These are phyloP conservation scores for Isurus oxyrinchus DNA, from an alignment of 2,113 vertebrate genomes.

Conservation along the genomic window DNA sequence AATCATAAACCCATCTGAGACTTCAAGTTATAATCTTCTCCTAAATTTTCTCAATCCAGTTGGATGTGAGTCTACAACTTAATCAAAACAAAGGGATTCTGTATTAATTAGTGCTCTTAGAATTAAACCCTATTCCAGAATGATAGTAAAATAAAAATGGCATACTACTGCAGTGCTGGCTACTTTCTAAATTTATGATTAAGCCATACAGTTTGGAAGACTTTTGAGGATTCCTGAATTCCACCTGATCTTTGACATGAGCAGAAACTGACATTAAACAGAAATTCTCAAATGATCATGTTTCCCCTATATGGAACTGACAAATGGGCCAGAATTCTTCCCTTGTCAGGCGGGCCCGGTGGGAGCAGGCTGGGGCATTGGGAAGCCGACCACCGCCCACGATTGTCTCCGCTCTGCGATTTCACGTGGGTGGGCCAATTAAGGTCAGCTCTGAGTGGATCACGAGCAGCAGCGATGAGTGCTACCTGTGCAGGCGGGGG, in stretches of 20 bases:
- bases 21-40: not conserved
- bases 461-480: too few species aligned
- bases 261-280: not conserved
- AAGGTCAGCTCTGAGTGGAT: too few species aligned
- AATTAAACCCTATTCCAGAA: not conserved
- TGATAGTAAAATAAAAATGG: not conserved
- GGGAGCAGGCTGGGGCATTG: too few species aligned
- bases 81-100: not conserved
- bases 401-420: too few species aligned
- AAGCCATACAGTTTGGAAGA: not conserved
- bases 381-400: too few species aligned
- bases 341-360: too few species aligned
- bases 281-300: not conserved
- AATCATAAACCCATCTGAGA: not conserved
- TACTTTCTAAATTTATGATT: not conserved
- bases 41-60: not conserved
- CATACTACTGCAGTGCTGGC: not conserved
- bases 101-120: not conserved
- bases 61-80: not conserved
- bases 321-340: too few species aligned
- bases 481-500: too few species aligned
- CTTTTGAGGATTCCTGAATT: not conserved
- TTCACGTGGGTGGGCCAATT: too few species aligned
- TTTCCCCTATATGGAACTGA: not conserved
- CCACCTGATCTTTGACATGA: not conserved